Evolutionary conservation across 2,113 vertebrate genomes (phyloP), one percentile per base, ranked within the genome.

Genomic region (Tyto alba): DNA sequence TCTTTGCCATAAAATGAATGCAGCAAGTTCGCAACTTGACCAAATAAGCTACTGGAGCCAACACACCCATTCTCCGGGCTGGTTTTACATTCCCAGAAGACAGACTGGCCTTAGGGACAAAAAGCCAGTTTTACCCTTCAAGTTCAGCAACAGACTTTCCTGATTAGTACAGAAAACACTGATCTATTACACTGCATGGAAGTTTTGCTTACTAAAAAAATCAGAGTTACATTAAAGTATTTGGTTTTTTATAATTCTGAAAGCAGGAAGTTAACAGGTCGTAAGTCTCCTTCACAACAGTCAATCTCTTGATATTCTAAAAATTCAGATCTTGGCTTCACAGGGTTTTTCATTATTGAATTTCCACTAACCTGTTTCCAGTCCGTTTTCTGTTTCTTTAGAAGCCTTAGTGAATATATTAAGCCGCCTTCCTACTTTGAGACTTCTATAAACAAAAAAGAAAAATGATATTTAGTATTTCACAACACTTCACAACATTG

Each of bases 341-440:
- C 18, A 66, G 66, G 26, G 14, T 64, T 77, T 76, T 81, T 83
- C 80, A 60, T 93, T 76, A 64, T 26, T 74, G 53, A 86, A 79
- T 94, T 90, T 95, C 92, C 82, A 98, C 98, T 96, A 96, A 98
- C 98, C 98, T 98, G 97, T 91, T 97, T 96, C 52, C 92, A 92
- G 82, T 69, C 79, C 17, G 0, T 68, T 84, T 86, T 97, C 94
- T 69, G 96, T 76, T 92, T 97, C 92, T 72, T 97, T 64, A 68
- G 97, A 30, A 66, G 52, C 3, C 29, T 94, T 80, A 29, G 98
- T 94, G 91, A 99, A 99, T 97, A 99, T 98, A 92, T 98, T 98
- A 43, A 99, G 98, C 89, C 98, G 99, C 94, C 93, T 99, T 50
- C 97, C 97, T 76, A 22, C 87, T 89, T 78, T 98, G 97, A 94